Percentiles rank a stretch among this genome's conserved stretches.
Conservation (phyloP, 2,113 vertebrate species). For the Notarius lentiginosus region DNA sequence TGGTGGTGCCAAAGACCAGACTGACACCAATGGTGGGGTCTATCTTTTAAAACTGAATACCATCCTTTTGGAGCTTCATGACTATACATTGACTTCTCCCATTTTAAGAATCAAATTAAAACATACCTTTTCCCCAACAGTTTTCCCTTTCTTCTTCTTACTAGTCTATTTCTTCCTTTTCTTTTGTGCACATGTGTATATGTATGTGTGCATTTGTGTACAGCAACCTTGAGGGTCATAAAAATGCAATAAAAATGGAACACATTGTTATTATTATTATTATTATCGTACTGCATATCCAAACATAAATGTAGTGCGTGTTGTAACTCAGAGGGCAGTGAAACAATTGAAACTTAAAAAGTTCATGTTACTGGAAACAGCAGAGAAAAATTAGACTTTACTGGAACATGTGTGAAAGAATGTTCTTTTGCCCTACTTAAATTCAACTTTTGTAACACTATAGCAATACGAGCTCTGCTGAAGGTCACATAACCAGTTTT, state of each 20-base stretch:
- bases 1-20: not conserved
- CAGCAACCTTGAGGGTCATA: not conserved
- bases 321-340: not conserved
- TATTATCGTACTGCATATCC: not conserved
- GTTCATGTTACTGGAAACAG: conserved; percentile 68
- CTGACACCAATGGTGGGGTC: not conserved
- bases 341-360: conserved; percentile 60
- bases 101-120: not conserved
- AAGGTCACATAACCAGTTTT: conserved; percentile 66
- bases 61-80: not conserved
- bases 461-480: conserved; percentile 55
- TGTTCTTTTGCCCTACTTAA: conserved; percentile 40
- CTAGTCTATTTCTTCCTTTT: not conserved
- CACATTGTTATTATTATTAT: not conserved
- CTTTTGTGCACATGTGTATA: not conserved
- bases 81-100: not conserved
- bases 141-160: not conserved
- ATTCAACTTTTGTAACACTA: conserved; percentile 55
- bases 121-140: not conserved
- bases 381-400: conserved; percentile 60
- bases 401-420: conserved; percentile 63
- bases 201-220: not conserved
- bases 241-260: not conserved
- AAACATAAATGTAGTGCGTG: not conserved
- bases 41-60: not conserved